Conservation (phyloP, 1,140 invertebrate genomes). For the Drosophila paulistorum region DNA sequence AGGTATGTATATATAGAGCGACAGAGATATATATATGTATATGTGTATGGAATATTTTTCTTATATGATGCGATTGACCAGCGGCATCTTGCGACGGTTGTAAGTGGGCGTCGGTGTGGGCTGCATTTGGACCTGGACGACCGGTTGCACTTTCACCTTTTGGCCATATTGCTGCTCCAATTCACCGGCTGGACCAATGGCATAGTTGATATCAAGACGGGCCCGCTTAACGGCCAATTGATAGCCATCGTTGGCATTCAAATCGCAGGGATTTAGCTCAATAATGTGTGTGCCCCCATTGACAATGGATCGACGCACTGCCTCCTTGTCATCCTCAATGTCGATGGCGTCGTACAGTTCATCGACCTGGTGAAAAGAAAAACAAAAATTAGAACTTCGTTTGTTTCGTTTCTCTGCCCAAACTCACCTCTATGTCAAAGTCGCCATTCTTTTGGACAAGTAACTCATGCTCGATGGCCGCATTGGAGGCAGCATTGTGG, state of each 20-base stretch:
- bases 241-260: constrained; percentile 73
- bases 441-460: constrained; percentile 55
- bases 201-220: constrained; percentile 78
- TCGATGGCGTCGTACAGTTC: constrained; percentile 85
- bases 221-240: constrained; percentile 65
- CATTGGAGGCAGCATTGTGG: constrained; percentile 24
- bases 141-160: constrained; percentile 70
- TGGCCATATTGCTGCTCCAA: constrained; percentile 72
- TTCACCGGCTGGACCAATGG: constrained; percentile 76
- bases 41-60: constrained; percentile 42
- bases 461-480: constrained; percentile 44
- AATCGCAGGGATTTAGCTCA: constrained; percentile 74
- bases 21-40: not conserved
- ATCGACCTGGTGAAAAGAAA: constrained; percentile 55
- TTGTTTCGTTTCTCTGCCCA: not conserved
- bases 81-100: constrained; percentile 85
- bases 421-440: constrained; percentile 79
- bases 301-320: constrained; percentile 82
- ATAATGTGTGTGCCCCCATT: constrained; percentile 52
- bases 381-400: not conserved
- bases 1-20: not conserved
- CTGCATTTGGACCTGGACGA: constrained; percentile 48
- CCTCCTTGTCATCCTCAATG: constrained; percentile 84
- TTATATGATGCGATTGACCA: constrained; percentile 85
- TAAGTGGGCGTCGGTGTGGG: constrained; percentile 58